Evolutionary conservation across 53 echinoderm and acorn worm species (phyloP).

Genomic region (Apostichopus leukothele): DNA sequence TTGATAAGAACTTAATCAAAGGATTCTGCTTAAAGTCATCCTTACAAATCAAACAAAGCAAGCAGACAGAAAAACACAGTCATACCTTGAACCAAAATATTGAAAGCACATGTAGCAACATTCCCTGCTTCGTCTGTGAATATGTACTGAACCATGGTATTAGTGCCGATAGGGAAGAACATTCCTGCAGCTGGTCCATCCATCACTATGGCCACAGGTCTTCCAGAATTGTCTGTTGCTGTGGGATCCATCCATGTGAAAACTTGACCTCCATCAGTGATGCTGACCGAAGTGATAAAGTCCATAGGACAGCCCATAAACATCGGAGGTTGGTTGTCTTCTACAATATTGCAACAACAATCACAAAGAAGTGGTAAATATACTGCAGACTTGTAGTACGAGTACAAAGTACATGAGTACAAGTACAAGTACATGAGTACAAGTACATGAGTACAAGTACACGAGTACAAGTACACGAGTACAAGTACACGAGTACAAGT

Average conservation of each 20-base stretch:
- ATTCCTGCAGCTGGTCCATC: not conserved
- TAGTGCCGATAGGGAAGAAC: conserved; percentile 25
- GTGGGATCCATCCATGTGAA: conserved; percentile 24
- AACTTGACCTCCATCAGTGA: conserved; percentile 1
- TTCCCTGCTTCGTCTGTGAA: conserved; percentile 38
- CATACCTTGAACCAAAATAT: not conserved
- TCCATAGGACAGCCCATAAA: conserved; percentile 19
- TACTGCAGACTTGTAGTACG: too few species aligned
- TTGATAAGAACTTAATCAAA: too few species aligned
- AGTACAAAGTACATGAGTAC: too few species aligned
- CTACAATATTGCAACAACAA: not conserved
- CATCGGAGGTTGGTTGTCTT: conserved; percentile 7
- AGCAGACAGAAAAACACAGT: too few species aligned
- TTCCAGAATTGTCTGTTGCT: conserved; percentile 31
- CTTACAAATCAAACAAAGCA: too few species aligned
- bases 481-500: too few species aligned
- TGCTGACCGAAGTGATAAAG: conserved; percentile 7
- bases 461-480: too few species aligned
- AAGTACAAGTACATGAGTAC: too few species aligned
- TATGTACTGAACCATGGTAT: not conserved
- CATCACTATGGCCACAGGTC: not conserved
- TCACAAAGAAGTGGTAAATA: too few species aligned
- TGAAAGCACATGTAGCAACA: not conserved
- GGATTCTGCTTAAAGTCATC: too few species aligned
- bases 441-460: too few species aligned